These are phyloP conservation scores for Craterocephalus amniculus DNA, from an alignment of 2,797 vertebrate species.

Conservation along the genomic window DNA sequence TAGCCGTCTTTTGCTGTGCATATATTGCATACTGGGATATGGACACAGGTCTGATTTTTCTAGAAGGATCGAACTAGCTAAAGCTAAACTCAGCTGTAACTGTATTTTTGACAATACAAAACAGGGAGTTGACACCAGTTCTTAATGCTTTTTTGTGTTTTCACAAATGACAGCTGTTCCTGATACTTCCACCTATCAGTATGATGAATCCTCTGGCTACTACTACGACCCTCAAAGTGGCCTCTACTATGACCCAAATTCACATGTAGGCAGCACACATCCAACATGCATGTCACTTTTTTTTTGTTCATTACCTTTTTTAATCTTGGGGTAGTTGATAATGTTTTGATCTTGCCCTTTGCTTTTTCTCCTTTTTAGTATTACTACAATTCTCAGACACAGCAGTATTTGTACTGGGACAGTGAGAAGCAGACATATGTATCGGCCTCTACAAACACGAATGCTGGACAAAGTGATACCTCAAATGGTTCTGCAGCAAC, in stretches of 20 bases:
- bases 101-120: no score
- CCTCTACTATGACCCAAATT: slow-evolving; percentile 96
- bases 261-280: slow-evolving; percentile 84
- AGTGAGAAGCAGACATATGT: slow-evolving; percentile 94
- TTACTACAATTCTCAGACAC: slow-evolving; percentile 97
- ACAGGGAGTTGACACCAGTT: background rate
- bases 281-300: background rate
- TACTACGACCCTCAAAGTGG: slow-evolving; percentile 96
- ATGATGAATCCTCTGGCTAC: slow-evolving; percentile 97
- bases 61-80: no score
- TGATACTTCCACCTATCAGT: slow-evolving; percentile 97
- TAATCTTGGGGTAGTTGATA: background rate
- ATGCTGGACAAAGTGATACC: slow-evolving; percentile 60
- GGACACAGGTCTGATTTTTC: no score
- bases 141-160: slow-evolving; percentile 6
- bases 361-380: slow-evolving; percentile 83
- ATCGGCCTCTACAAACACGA: slow-evolving; percentile 81
- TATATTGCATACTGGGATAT: no score
- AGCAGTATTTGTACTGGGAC: slow-evolving; percentile 99
- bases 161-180: slow-evolving; percentile 82
- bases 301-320: background rate
- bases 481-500: slow-evolving; percentile 64
- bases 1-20: no score
- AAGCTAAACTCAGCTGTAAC: no score
- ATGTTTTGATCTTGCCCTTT: slow-evolving; percentile 2